Percentiles rank a stretch among this genome's conserved stretches.
These are phyloP conservation scores for Molothrus ater DNA, from an alignment of 2,797 vertebrate species.

Conservation along the genomic window DNA sequence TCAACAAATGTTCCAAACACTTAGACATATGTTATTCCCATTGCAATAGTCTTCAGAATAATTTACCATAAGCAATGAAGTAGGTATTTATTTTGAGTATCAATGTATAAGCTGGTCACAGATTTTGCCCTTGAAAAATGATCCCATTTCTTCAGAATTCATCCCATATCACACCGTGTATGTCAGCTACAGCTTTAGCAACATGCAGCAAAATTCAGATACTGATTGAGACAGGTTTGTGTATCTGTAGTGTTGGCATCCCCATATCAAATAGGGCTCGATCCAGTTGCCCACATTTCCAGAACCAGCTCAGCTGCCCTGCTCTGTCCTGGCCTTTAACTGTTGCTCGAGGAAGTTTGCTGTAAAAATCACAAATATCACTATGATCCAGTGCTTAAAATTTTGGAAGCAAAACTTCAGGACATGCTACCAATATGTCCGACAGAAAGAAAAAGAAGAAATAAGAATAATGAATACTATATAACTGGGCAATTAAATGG, in stretches of 20 bases:
- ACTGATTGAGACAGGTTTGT: neutral
- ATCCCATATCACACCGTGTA: neutral
- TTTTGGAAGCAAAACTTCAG: neutral
- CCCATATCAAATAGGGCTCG: neutral
- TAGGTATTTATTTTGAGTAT: neutral
- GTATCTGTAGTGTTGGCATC: neutral
- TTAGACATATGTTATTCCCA: neutral
- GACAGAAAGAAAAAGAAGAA: neutral
- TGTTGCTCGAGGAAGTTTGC: neutral
- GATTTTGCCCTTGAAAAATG: neutral
- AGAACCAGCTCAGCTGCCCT: neutral
- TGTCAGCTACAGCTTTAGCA: neutral
- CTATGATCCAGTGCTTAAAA: neutral
- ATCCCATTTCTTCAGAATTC: neutral
- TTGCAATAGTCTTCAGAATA: conserved; percentile 21
- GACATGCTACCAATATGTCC: neutral
- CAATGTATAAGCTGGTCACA: neutral
- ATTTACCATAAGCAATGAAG: conserved; percentile 2
- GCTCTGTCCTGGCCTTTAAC: neutral
- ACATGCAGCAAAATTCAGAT: neutral
- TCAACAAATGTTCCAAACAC: conserved; percentile 8
- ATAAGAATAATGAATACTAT: neutral
- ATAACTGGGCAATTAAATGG: neutral
- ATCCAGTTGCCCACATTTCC: neutral
- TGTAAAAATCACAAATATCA: neutral